phyloP scores from a whole-genome alignment of 2,888 invertebrate genomes.

The Siphonodentalium dalli region DNA sequence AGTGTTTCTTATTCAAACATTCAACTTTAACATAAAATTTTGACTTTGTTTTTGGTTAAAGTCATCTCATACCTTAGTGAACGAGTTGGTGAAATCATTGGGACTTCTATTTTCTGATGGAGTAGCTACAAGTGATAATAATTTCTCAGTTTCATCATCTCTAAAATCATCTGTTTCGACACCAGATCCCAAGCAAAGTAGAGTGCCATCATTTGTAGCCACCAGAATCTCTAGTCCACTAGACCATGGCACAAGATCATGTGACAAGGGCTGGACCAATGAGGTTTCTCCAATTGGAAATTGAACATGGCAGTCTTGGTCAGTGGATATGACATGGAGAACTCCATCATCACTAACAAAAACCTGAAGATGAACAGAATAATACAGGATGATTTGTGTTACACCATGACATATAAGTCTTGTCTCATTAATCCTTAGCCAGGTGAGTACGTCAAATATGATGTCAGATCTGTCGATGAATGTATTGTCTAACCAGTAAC shows the following conservation, averaged over 20 bases:
- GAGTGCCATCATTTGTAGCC: conserved; percentile 56
- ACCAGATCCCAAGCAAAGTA: conserved; percentile 53
- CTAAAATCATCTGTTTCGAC: conserved; percentile 18
- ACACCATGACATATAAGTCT: no score
- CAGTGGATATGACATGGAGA: conserved; percentile 51
- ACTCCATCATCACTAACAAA: conserved; percentile 52
- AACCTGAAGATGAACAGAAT: conserved; percentile 29
- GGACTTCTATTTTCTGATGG: conserved; percentile 17
- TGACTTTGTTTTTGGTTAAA: no score
- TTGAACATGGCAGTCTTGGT: conserved; percentile 47
- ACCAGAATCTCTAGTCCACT: conserved; percentile 54
- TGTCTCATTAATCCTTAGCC: no score
- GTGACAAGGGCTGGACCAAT: conserved; percentile 53
- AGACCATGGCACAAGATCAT: conserved; percentile 48
- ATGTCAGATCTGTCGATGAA: no score
- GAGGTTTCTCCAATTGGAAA: conserved; percentile 54
- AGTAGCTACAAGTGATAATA: conserved; percentile 22
- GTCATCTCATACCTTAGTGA: no score
- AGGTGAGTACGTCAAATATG: no score
- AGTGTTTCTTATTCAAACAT: no score
- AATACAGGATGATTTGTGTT: no score
- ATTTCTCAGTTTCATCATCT: conserved; percentile 4
- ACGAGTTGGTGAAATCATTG: conserved; percentile 18
- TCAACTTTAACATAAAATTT: no score
- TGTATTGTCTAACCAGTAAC: no score